Percentiles rank a stretch among this genome's conserved stretches.
Evolutionary conservation across 2,113 vertebrate genomes (phyloP).

Genomic region (Shinisaurus crocodilurus): DNA sequence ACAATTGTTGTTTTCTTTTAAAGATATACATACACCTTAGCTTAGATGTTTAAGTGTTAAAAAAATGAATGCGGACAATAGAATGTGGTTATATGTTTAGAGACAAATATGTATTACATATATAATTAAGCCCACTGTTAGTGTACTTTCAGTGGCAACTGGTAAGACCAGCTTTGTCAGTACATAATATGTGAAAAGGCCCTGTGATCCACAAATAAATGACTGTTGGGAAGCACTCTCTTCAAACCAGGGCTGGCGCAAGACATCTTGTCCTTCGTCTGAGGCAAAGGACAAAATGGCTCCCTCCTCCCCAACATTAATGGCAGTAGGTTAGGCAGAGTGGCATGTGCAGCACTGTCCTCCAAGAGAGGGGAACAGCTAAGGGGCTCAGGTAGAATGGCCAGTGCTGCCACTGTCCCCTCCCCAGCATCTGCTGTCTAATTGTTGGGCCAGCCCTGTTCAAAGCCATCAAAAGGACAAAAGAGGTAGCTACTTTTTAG

Average conservation of each 20-base stretch:
- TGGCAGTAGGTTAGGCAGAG: no score
- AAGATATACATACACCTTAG: not conserved
- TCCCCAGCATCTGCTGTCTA: no score
- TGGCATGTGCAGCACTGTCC: no score
- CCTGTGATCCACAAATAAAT: not conserved
- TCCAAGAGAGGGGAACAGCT: no score
- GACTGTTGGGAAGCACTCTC: not conserved
- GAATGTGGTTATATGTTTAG: not conserved
- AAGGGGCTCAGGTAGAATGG: no score
- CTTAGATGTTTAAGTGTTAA: no score
- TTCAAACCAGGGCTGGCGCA: not conserved
- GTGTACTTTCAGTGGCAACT: not conserved
- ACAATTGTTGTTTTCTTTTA: not conserved
- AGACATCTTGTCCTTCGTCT: no score
- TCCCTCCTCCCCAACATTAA: no score
- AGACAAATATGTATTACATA: no score
- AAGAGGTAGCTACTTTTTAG: not conserved
- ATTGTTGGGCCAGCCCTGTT: no score
- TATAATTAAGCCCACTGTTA: not conserved
- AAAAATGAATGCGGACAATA: not conserved
- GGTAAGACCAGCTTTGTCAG: not conserved
- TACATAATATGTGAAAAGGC: not conserved
- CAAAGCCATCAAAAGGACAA: not conserved
- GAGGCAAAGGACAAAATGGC: no score
- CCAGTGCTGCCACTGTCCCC: no score